These are phyloP conservation scores for Plebejus anna DNA, from an alignment of 2,888 invertebrate species.

Conservation along the genomic window DNA sequence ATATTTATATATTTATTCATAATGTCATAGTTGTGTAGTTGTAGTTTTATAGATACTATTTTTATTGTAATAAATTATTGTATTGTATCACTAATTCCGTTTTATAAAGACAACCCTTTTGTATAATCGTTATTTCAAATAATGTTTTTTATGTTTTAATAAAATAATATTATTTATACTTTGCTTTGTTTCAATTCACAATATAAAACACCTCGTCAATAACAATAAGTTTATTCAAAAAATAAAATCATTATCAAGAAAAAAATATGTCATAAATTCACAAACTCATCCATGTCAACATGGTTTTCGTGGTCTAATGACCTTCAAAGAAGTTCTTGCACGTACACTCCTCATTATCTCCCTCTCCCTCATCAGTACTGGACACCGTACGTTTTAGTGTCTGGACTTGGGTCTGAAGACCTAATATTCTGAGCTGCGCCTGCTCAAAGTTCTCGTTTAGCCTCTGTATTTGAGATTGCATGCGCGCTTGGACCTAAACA, in stretches of 20 bases:
- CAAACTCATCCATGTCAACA: background rate
- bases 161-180: background rate
- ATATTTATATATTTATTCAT: too few species aligned
- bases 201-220: background rate
- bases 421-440: conserved; percentile 83
- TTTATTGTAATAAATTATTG: background rate
- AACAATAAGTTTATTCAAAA: background rate
- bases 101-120: background rate
- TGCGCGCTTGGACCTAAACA: conserved; percentile 81
- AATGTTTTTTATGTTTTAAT: background rate
- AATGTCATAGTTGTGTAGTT: too few species aligned
- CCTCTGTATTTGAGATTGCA: conserved; percentile 85
- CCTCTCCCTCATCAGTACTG: conserved; percentile 55
- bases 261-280: background rate
- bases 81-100: background rate
- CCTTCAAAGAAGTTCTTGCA: conserved; percentile 60
- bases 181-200: background rate
- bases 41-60: background rate
- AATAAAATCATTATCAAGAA: background rate
- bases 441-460: conserved; percentile 86
- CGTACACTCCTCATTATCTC: conserved; percentile 53
- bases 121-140: background rate
- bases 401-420: conserved; percentile 83
- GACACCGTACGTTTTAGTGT: conserved; percentile 73
- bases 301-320: background rate